phyloP scores from a whole-genome alignment of 2,797 vertebrate genomes.

The Knipowitschia caucasica region DNA sequence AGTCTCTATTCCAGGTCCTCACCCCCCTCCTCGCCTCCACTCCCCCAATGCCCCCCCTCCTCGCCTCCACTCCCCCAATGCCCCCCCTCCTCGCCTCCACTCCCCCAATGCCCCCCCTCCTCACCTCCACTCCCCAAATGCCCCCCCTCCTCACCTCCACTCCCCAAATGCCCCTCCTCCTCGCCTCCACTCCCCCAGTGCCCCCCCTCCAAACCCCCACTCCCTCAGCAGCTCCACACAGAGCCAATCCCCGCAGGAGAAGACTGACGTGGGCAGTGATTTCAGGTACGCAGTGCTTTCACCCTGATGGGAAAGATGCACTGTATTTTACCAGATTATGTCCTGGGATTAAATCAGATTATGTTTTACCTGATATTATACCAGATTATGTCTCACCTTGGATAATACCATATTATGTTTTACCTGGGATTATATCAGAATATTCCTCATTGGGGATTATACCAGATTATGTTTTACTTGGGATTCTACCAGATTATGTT shows the following conservation, averaged over 20 bases:
- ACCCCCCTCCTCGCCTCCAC: constrained; percentile 55
- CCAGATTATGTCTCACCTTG: too few species aligned
- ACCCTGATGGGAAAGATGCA: too few species aligned
- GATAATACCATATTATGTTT: too few species aligned
- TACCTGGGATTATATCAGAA: too few species aligned
- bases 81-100: constrained; percentile 52
- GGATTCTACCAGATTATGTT: too few species aligned
- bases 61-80: constrained; percentile 33
- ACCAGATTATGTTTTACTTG: too few species aligned
- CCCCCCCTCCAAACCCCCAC: constrained; percentile 48
- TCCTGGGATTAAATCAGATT: too few species aligned
- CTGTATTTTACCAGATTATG: too few species aligned
- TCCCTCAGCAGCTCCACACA: constrained; percentile 34
- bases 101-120: constrained; percentile 54
- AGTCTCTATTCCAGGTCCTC: constrained; percentile 53
- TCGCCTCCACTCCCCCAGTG: constrained; percentile 10
- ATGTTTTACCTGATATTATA: too few species aligned
- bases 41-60: constrained; percentile 53
- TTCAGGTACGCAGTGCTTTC: constrained; percentile 70
- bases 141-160: constrained; percentile 48
- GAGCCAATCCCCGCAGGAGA: constrained; percentile 40
- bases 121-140: constrained; percentile 42
- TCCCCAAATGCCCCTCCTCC: constrained; percentile 11
- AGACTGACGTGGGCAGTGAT: constrained; percentile 54
- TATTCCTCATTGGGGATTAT: too few species aligned